phyloP scores from a whole-genome alignment of 2,797 vertebrate species.

The Anniella stebbinsi region DNA sequence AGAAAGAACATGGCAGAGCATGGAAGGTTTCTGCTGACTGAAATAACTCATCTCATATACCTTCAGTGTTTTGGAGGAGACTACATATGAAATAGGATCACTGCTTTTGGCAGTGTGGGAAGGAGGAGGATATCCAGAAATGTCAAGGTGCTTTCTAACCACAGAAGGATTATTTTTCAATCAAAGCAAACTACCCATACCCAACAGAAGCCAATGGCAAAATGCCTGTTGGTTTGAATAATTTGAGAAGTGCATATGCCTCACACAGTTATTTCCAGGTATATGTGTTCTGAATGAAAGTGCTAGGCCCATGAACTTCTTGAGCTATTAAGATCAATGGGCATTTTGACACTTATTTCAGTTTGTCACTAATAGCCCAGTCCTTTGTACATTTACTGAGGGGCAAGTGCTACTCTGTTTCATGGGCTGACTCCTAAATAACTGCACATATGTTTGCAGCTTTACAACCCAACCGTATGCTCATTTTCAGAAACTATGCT shows the following conservation, averaged over 20 bases:
- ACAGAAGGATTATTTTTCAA: slow-evolving; percentile 34
- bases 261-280: not conserved
- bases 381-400: not conserved
- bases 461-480: not conserved
- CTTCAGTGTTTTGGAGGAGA: not conserved
- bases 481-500: no score
- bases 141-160: slow-evolving; percentile 16
- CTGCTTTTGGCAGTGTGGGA: slow-evolving; percentile 1
- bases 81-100: not conserved
- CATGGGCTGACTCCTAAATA: not conserved
- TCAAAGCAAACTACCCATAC: not conserved
- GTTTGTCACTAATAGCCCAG: not conserved
- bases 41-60: not conserved
- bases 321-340: not conserved
- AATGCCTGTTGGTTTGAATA: not conserved
- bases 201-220: not conserved
- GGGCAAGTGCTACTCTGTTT: not conserved
- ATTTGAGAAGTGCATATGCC: not conserved
- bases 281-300: not conserved
- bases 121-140: not conserved
- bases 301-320: not conserved
- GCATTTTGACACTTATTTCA: not conserved
- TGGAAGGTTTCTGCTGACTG: slow-evolving; percentile 17
- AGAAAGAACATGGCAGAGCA: slow-evolving; percentile 37
- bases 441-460: not conserved